A percentile compares a stretch with the other conserved stretches of the same genome.
These are phyloP conservation scores for Potamilus streckersoni DNA, from an alignment of 1,140 invertebrate genomes.

Conservation along the genomic window DNA sequence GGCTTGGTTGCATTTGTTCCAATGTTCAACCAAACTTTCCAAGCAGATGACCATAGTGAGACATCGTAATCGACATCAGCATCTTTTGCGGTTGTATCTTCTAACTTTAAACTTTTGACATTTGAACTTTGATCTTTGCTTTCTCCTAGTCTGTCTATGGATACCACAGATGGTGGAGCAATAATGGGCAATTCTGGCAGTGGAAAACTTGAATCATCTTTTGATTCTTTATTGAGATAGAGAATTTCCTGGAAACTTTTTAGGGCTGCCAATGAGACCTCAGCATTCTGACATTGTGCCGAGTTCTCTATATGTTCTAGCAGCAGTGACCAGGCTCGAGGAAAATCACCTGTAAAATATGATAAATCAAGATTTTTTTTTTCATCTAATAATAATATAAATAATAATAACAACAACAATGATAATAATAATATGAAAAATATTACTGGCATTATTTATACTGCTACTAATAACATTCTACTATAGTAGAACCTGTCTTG, in stretches of 20 bases:
- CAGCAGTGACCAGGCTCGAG: conserved; percentile 90
- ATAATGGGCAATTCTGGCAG: conserved; percentile 33
- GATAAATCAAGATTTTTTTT: neutral
- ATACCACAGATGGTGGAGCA: conserved; percentile 48
- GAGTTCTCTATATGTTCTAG: conserved; percentile 94
- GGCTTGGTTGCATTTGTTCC: conserved; percentile 82
- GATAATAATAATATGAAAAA: neutral
- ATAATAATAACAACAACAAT: neutral
- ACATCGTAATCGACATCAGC: conserved; percentile 52
- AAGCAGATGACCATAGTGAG: conserved; percentile 81
- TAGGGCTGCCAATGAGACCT: conserved; percentile 93
- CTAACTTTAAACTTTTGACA: conserved; percentile 27
- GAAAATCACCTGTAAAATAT: conserved; percentile 78
- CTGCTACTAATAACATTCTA: neutral
- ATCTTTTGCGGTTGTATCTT: conserved; percentile 25
- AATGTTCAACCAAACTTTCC: conserved; percentile 88
- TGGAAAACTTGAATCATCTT: conserved; percentile 35
- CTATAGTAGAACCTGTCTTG: too few species aligned
- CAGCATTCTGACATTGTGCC: conserved; percentile 90
- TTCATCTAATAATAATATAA: neutral
- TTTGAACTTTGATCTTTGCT: conserved; percentile 6
- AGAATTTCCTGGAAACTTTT: conserved; percentile 95
- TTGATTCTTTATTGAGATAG: conserved; percentile 44
- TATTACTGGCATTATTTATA: neutral
- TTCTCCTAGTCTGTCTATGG: conserved; percentile 53